phyloP scores from a whole-genome alignment of 2,113 vertebrate species.

The Mobula birostris region DNA sequence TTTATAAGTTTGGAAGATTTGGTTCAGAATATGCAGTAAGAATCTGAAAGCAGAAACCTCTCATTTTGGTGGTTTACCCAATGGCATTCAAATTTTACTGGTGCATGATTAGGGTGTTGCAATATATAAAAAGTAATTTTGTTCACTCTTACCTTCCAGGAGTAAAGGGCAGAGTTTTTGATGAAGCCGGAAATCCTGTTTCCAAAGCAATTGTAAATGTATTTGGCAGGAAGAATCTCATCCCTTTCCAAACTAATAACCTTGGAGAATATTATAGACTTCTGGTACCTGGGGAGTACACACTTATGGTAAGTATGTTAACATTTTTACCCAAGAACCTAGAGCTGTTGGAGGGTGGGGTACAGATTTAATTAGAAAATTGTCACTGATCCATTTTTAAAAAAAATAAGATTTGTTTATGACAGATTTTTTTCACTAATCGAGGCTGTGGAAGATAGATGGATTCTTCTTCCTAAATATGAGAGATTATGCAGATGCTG shows the following conservation, averaged over 20 bases:
- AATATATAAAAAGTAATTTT: not conserved
- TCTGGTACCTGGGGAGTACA: slow-evolving; percentile 35
- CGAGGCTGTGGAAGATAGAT: not conserved
- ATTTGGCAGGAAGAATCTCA: slow-evolving; percentile 25
- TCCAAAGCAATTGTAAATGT: slow-evolving; percentile 17
- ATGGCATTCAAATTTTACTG: not conserved
- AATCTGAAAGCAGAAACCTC: not conserved
- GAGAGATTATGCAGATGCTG: too few relatives aligned
- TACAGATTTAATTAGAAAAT: not conserved
- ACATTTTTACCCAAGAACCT: not conserved
- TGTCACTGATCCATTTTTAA: not conserved
- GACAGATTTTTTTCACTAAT: not conserved
- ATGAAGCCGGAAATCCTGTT: not conserved
- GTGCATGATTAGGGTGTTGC: too few relatives aligned
- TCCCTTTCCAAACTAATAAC: slow-evolving; percentile 31
- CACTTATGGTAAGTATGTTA: slow-evolving; percentile 5
- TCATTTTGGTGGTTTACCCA: not conserved
- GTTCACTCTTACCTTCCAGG: slow-evolving; percentile 1
- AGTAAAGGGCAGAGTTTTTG: slow-evolving; percentile 38
- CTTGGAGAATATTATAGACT: slow-evolving; percentile 38
- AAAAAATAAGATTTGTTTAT: not conserved
- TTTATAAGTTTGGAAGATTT: not conserved
- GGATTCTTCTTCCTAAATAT: not conserved
- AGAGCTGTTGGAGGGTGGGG: too few relatives aligned
- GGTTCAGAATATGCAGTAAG: not conserved